Conservation (phyloP, 2,797 vertebrate genomes). For the Rhabdomys pumilio region DNA sequence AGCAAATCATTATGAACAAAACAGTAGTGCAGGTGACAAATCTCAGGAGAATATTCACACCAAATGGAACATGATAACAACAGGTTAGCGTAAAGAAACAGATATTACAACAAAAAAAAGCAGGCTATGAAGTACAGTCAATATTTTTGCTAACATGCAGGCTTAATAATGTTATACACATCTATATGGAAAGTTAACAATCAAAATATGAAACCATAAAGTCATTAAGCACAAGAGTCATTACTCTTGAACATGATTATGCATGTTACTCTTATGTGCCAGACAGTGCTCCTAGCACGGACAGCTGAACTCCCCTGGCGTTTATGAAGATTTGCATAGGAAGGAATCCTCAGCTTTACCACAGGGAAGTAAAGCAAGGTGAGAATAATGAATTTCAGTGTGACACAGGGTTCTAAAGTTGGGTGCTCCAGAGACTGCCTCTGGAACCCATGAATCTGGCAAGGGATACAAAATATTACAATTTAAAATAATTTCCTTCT, state of each 20-base stretch:
- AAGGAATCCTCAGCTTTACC: neutral
- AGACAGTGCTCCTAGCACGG: neutral
- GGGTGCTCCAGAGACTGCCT: neutral
- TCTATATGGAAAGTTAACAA: neutral
- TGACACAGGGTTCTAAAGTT: neutral
- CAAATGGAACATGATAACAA: slow-evolving; percentile 3
- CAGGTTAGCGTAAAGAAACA: neutral
- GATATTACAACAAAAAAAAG: neutral
- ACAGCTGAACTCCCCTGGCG: neutral
- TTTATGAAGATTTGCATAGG: neutral
- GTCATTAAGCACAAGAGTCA: neutral
- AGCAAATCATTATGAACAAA: neutral
- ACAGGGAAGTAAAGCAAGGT: neutral
- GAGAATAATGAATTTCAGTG: rapidly evolving
- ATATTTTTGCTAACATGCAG: neutral
- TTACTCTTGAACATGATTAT: no score
- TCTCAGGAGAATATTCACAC: neutral
- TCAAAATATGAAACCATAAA: neutral
- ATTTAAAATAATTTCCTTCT: neutral
- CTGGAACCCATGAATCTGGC: neutral
- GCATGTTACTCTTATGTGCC: neutral
- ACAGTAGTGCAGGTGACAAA: neutral
- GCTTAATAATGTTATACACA: neutral
- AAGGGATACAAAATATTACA: neutral
- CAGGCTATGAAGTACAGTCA: neutral